Percentiles rank a stretch among this genome's conserved stretches.
These are phyloP conservation scores for Dolichallabes microphthalmus DNA, from an alignment of 2,113 vertebrate species.

Conservation along the genomic window DNA sequence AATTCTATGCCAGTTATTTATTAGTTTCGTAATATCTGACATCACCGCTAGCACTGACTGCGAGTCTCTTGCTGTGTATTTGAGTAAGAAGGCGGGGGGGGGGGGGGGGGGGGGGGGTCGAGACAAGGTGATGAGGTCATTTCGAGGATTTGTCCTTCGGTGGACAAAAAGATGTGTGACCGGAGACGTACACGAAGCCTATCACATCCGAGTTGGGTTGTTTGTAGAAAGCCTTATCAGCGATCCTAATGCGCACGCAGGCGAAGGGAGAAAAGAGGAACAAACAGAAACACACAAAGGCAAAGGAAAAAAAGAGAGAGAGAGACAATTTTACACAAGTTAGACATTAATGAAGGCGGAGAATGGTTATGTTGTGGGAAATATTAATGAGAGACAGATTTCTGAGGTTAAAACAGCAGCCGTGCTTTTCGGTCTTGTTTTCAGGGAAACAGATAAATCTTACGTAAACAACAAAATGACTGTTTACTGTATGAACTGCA, in stretches of 20 bases:
- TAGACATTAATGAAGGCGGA: slow-evolving; percentile 6
- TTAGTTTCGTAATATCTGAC: no score
- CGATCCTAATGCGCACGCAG: slow-evolving; percentile 83
- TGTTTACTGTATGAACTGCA: background rate
- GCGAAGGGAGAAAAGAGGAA: slow-evolving; percentile 65
- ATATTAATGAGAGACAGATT: background rate
- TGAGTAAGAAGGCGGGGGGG: no score
- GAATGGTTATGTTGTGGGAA: background rate
- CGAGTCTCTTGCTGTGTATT: background rate
- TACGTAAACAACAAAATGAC: background rate
- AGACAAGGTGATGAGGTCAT: background rate
- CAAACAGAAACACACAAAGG: slow-evolving; percentile 69
- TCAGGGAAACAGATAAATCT: background rate
- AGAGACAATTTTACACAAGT: slow-evolving; percentile 42
- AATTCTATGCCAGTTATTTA: background rate
- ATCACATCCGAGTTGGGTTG: slow-evolving; percentile 97
- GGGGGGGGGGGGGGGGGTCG: no score
- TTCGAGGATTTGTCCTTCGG: slow-evolving; percentile 34
- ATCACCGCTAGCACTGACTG: background rate
- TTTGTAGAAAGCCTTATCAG: slow-evolving; percentile 99
- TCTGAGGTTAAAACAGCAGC: background rate
- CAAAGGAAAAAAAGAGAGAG: slow-evolving; percentile 42
- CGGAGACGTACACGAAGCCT: slow-evolving; percentile 94
- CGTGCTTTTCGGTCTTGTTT: background rate
- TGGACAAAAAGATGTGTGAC: slow-evolving; percentile 1